Evolutionary conservation across 2,888 invertebrate species (phyloP).

Genomic region (Meloe dianella): DNA sequence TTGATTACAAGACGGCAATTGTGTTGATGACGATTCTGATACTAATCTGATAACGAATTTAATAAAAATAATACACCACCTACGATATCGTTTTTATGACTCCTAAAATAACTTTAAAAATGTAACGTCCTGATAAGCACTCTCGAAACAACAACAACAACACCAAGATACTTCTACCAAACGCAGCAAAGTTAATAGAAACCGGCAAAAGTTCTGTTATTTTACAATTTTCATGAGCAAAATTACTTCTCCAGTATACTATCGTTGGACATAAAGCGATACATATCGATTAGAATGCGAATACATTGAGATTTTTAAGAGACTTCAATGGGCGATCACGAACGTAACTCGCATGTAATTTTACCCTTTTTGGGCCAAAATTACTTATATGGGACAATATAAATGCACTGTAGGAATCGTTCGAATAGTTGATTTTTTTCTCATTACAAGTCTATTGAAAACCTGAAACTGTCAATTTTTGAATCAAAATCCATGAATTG

Average conservation of each 20-base stretch:
- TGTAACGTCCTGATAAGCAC: not conserved
- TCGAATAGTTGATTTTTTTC: too few relatives aligned
- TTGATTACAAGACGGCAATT: not conserved
- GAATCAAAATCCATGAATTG: too few relatives aligned
- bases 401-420: too few relatives aligned
- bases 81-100: not conserved
- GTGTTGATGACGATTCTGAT: constrained; percentile 4
- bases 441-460: too few relatives aligned
- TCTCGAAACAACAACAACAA: not conserved
- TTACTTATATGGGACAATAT: too few relatives aligned
- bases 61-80: constrained; percentile 1
- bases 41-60: constrained; percentile 4
- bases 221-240: too few relatives aligned
- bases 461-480: too few relatives aligned
- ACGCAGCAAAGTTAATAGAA: too few relatives aligned
- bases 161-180: not conserved
- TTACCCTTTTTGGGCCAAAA: too few relatives aligned
- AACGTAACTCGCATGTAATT: not conserved
- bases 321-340: not conserved
- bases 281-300: not conserved
- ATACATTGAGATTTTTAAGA: not conserved
- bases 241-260: too few relatives aligned
- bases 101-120: not conserved
- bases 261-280: too few relatives aligned
- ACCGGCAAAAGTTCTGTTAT: too few relatives aligned